phyloP scores from a whole-genome alignment of 2,113 vertebrate species.

The Carassius carassius region DNA sequence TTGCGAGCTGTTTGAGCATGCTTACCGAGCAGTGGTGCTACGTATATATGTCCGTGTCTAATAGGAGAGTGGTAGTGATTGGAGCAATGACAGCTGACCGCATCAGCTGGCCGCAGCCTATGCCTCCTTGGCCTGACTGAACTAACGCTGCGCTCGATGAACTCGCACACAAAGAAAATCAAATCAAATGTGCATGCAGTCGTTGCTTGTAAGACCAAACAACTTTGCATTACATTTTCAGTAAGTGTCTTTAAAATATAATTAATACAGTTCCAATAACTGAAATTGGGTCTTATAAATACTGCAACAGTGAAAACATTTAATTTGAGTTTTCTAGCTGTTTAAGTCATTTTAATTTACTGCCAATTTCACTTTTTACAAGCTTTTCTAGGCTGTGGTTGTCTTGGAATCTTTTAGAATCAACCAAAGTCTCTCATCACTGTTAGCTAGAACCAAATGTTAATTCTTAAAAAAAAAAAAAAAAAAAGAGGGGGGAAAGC shows the following conservation, averaged over 20 bases:
- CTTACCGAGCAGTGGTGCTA: too few relatives aligned
- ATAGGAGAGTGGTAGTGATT: too few relatives aligned
- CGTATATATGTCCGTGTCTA: too few relatives aligned
- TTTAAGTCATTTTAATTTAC: slow-evolving; percentile 47
- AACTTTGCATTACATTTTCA: neutral
- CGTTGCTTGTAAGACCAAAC: neutral
- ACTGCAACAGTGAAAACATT: slow-evolving; percentile 41
- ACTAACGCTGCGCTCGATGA: neutral
- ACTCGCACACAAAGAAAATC: neutral
- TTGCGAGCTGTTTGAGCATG: too few relatives aligned
- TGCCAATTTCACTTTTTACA: slow-evolving; percentile 59
- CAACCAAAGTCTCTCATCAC: neutral
- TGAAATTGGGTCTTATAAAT: neutral
- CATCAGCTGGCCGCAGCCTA: too few relatives aligned
- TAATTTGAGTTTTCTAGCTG: slow-evolving; percentile 45
- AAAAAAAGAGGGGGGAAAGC: neutral
- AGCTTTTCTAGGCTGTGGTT: neutral
- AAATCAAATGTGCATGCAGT: neutral
- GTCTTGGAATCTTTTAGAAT: slow-evolving; percentile 1
- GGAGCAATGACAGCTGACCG: too few relatives aligned
- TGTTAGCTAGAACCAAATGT: slow-evolving; percentile 27
- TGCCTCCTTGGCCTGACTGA: too few relatives aligned
- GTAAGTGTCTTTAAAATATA: neutral
- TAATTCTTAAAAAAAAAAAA: slow-evolving; percentile 1
- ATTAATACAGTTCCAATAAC: neutral